These are phyloP conservation scores for Eriosoma lanigerum DNA, from an alignment of 1,140 invertebrate genomes.

Conservation along the genomic window DNA sequence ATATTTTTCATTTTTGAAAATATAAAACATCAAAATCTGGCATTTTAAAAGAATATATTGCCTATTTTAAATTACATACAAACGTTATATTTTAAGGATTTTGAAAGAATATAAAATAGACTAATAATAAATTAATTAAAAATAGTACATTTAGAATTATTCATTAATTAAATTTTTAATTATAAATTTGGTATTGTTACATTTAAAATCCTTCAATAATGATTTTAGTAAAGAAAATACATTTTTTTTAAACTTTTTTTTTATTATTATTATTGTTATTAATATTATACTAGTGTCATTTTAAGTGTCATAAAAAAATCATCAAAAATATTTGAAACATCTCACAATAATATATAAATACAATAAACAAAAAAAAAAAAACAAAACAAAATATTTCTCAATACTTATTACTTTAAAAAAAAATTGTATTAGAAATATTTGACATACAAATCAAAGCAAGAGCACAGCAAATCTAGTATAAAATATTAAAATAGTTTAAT, in stretches of 20 bases:
- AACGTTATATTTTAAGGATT: no score
- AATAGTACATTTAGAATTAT: neutral
- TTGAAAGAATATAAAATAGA: no score
- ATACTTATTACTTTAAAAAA: neutral
- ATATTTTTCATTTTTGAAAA: no score
- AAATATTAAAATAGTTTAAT: slow-evolving; percentile 27
- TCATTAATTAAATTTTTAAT: neutral
- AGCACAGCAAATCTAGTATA: slow-evolving; percentile 35
- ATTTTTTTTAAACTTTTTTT: neutral
- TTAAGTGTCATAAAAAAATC: slow-evolving; percentile 2
- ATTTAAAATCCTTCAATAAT: neutral
- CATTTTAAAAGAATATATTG: no score
- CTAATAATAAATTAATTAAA: no score
- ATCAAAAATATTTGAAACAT: slow-evolving; percentile 23
- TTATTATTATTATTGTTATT: no score
- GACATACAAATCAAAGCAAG: slow-evolving; percentile 16
- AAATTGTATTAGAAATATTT: neutral
- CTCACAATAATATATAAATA: neutral
- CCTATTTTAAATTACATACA: no score
- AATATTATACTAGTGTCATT: no score
- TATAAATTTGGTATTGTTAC: slow-evolving; percentile 12
- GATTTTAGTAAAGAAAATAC: slow-evolving; percentile 7
- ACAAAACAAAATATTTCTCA: no score
- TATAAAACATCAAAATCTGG: no score
- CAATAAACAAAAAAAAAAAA: slow-evolving; percentile 13